Evolutionary conservation across 2,797 vertebrate genomes (phyloP), one percentile per base, ranked within the genome.

Genomic region (Enteromius thamalakanensis): DNA sequence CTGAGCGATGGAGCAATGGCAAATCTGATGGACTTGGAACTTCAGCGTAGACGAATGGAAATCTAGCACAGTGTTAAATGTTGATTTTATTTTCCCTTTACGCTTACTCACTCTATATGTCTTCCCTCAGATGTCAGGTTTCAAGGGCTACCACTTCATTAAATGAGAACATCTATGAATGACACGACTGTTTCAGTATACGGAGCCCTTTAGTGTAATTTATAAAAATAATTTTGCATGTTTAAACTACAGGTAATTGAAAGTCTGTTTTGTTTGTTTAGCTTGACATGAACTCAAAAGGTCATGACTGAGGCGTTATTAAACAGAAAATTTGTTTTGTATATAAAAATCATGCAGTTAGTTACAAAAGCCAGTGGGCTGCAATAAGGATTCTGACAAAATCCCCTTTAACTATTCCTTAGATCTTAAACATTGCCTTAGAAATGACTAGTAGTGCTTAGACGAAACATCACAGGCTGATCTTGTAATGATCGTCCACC

Each of bases 1-100:
- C 71, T 62, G 90, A 93, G 86, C 47, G 69, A 85, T 72, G 84
- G 74, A 68, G 78, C 42, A 23, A 72, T 55, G 64, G 77, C 84
- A 68, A 80, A 62, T 62, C 72, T 51, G 84, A 81, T 70, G 19
- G 79, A 79, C 45, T 26, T 23, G 23, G 60, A 67, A 45, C 78
- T 53, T 34, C 53, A 81, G 37, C n/a, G 11, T 15, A 58, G 51
- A 47, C 55, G 60, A 60, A 69, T 83, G 72, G 84, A 88, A 86
- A 85, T 75, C 49, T 47, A 82, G 71, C 58, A 34, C 23, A 47
- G 79, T 51, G 51, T 78, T 67, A 84, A 37, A 34, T 47, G 51
- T 45, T 53, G 75, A 40, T 69, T 85, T 81, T 60, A 47, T 81
- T 81, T 72, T 23, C 15, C 69, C 10, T 42, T 34, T 49, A 21